phyloP scores from a whole-genome alignment of 1,140 invertebrate species.

The Liolophura sinensis region DNA sequence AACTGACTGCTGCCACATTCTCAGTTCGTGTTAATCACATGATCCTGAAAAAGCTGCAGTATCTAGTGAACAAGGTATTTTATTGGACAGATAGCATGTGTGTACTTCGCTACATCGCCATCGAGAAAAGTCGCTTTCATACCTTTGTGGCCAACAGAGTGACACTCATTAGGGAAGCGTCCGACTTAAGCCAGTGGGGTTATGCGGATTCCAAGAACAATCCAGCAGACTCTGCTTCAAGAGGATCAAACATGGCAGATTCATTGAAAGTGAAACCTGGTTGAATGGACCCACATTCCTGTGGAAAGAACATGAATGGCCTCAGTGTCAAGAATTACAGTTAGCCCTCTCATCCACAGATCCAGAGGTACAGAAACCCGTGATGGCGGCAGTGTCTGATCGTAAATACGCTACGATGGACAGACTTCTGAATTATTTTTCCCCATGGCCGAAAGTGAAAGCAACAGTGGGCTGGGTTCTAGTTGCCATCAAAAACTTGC shows the following conservation, averaged over 20 bases:
- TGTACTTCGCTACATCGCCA: slow-evolving; percentile 16
- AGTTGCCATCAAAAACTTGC: too few relatives aligned
- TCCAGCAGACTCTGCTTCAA: slow-evolving; percentile 18
- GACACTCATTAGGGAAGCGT: slow-evolving; percentile 14
- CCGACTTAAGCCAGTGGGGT: slow-evolving; percentile 12
- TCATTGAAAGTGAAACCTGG: slow-evolving; percentile 5
- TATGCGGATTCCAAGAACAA: too few relatives aligned
- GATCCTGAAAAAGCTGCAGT: slow-evolving; percentile 14
- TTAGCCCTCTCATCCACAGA: too few relatives aligned
- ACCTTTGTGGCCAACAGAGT: slow-evolving; percentile 26
- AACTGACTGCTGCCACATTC: slow-evolving; percentile 57
- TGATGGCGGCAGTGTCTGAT: too few relatives aligned
- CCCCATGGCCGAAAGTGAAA: too few relatives aligned
- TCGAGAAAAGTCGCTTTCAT: slow-evolving; percentile 14
- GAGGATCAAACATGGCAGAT: slow-evolving; percentile 11
- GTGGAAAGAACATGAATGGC: slow-evolving; percentile 11
- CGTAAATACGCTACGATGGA: too few relatives aligned
- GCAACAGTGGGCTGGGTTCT: too few relatives aligned
- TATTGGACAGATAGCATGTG: too few relatives aligned
- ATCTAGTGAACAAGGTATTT: background rate
- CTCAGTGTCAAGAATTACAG: background rate
- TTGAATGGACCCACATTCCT: slow-evolving; percentile 23
- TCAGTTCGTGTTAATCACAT: slow-evolving; percentile 22
- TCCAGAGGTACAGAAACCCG: too few relatives aligned
- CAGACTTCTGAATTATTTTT: too few relatives aligned